Evolutionary conservation across 2,113 vertebrate species (phyloP), one percentile per base, ranked within the genome.

Genomic region (Alethe diademata): DNA sequence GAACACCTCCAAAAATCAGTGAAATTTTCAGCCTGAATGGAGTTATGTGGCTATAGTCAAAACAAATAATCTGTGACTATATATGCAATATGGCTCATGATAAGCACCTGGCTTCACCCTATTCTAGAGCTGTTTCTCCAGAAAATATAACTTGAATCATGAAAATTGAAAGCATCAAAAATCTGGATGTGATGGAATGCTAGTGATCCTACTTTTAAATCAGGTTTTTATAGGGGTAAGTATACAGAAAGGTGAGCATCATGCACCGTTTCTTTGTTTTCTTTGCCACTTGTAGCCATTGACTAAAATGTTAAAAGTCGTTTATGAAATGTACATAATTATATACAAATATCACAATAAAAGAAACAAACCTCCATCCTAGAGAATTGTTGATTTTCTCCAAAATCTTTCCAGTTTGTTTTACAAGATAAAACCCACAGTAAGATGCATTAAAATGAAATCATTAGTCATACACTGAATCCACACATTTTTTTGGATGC

Each of bases 1-100:
- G 71, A 92, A 65, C 14, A 28, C 2, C 19, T 51, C 33, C 11
- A 81, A 78, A 92, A 81, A 67, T 16, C 28, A 81, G 20, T 66
- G 24, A 5, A 61, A 54, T 11, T 74, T 84, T 64, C 47, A 81
- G 19, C 22, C 31, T 78, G 25, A 81, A 71, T 36, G 48, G 19
- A 86, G 10, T 4, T n/a, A 65, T 0, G 0, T 25, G 11, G 6
- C 24, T 74, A 14, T 3, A 62, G 25, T n/a, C 6, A 36, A 33
- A 78, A 70, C 26, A 79, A 69, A 47, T 1, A 2, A 51, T 38
- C 48, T 78, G 22, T 0, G 1, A 16, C n/a, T 71, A 18, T 16
- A 25, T 40, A 31, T 60, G 7, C 7, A 48, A 25, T 51, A 43
- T 29, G 28, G 5, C 31, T 60, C 31, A 17, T n/a, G 17, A 74